phyloP scores from a whole-genome alignment of 1,140 invertebrate species.

The Phthorimaea operculella region DNA sequence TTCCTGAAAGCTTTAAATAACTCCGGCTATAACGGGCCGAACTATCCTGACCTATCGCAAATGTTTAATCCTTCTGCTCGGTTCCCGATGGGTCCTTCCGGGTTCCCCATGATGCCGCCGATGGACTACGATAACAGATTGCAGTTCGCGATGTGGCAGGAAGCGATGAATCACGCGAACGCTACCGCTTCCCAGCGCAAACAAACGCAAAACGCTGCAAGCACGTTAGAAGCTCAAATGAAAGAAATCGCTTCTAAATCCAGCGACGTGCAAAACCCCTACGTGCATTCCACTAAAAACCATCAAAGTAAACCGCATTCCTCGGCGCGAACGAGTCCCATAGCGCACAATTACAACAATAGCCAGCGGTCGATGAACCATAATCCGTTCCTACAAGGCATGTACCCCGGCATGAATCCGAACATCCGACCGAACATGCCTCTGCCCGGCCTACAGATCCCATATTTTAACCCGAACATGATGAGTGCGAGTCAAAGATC shows the following conservation, averaged over 20 bases:
- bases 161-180: slow-evolving; percentile 69
- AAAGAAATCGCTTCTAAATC: slow-evolving; percentile 49
- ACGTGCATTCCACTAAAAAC: slow-evolving; percentile 58
- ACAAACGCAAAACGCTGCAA: slow-evolving; percentile 5
- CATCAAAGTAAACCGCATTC: slow-evolving; percentile 50
- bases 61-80: slow-evolving; percentile 59
- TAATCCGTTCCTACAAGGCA: slow-evolving; percentile 47
- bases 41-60: slow-evolving; percentile 64
- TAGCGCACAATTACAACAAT: slow-evolving; percentile 47
- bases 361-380: slow-evolving; percentile 44
- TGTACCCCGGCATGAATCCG: slow-evolving; percentile 51
- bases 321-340: slow-evolving; percentile 61
- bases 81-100: slow-evolving; percentile 46
- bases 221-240: slow-evolving; percentile 41
- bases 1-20: slow-evolving; percentile 64
- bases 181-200: slow-evolving; percentile 48
- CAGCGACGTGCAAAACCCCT: slow-evolving; percentile 56
- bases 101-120: slow-evolving; percentile 62
- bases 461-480: slow-evolving; percentile 59
- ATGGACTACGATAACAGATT: slow-evolving; percentile 71
- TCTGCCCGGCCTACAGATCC: slow-evolving; percentile 56
- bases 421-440: slow-evolving; percentile 48
- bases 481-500: slow-evolving; percentile 48
- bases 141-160: slow-evolving; percentile 76
- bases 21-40: slow-evolving; percentile 53